Evolutionary conservation across 2,797 vertebrate species (phyloP).

Genomic region (Cetoscarus ocellatus): DNA sequence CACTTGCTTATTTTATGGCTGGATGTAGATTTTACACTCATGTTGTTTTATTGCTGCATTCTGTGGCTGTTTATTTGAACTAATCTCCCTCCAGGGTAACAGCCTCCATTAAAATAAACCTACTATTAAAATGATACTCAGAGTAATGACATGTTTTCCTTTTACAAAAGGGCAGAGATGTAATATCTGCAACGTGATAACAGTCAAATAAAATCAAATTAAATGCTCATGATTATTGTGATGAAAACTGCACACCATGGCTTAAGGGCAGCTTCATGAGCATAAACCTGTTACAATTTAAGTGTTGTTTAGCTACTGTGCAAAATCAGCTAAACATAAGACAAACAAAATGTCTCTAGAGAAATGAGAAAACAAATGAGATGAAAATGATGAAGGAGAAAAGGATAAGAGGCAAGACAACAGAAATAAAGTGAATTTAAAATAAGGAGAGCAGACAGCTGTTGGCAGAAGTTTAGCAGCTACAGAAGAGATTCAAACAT

Average conservation of each 20-base stretch:
- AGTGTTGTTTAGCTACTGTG: neutral
- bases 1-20: conserved; percentile 42
- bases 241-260: conserved; percentile 4
- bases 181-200: conserved; percentile 7
- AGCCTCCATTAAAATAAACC: conserved; percentile 21
- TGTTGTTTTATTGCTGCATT: conserved; percentile 26
- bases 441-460: neutral
- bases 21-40: conserved; percentile 31
- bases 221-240: conserved; percentile 6
- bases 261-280: conserved; percentile 1
- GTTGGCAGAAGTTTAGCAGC: conserved; percentile 11
- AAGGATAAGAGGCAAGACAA: conserved; percentile 13
- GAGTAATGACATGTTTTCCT: conserved; percentile 2
- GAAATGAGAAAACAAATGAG: conserved; percentile 47
- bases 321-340: conserved; percentile 1
- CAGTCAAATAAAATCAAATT: neutral
- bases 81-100: conserved; percentile 10
- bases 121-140: conserved; percentile 3
- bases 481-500: neutral
- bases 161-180: neutral
- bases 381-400: conserved; percentile 16
- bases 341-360: conserved; percentile 7
- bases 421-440: conserved; percentile 9
- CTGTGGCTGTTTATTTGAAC: conserved; percentile 25
- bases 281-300: conserved; percentile 12